Conservation (phyloP, 2,113 vertebrate species). For the Tragulus kanchil region DNA sequence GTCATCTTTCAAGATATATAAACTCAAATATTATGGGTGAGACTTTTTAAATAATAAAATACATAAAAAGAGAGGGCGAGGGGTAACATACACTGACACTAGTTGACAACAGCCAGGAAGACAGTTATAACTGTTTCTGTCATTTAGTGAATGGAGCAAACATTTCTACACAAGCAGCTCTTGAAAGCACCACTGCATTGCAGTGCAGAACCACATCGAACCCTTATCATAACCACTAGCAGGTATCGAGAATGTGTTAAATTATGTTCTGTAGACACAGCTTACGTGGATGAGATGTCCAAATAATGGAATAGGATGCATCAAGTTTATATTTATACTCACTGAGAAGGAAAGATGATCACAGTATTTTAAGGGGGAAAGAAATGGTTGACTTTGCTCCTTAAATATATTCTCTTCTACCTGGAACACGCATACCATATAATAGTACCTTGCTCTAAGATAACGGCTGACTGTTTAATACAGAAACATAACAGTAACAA, state of each 20-base stretch:
- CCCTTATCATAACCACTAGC: constrained; percentile 1
- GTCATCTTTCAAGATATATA: not conserved
- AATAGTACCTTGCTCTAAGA: not conserved
- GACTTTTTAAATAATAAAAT: not conserved
- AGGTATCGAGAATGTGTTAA: constrained; percentile 38
- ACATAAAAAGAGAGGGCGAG: not conserved
- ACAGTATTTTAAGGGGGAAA: constrained; percentile 1
- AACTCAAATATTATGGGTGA: constrained; percentile 5
- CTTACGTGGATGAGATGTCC: constrained; percentile 31
- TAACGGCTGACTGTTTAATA: constrained; percentile 46
- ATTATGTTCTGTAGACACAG: constrained; percentile 23
- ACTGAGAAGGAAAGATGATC: constrained; percentile 13
- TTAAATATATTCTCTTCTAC: constrained; percentile 51
- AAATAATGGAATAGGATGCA: constrained; percentile 34
- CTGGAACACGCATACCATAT: not conserved
- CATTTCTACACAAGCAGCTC: not conserved
- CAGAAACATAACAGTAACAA: constrained; percentile 47
- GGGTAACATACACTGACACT: not conserved
- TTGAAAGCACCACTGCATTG: not conserved
- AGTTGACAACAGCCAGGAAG: not conserved
- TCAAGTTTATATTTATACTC: constrained; percentile 46
- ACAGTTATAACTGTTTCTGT: not conserved
- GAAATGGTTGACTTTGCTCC: constrained; percentile 30
- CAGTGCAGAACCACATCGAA: not conserved
- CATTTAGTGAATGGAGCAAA: not conserved